phyloP scores from a whole-genome alignment of 2,888 invertebrate species.

The Exephanes ischioxanthus region DNA sequence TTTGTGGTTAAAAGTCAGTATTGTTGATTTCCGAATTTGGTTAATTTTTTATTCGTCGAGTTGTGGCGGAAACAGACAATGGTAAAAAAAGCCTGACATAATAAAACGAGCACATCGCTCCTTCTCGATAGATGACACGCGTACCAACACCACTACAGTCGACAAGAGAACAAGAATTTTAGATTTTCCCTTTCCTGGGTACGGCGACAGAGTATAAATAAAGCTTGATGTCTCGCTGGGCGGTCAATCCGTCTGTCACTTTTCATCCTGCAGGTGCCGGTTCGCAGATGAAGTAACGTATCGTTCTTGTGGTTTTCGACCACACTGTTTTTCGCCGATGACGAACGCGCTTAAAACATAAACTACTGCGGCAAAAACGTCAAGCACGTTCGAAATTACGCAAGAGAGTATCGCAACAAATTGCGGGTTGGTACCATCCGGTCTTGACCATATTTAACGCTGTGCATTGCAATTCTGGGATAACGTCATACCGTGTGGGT shows the following conservation, averaged over 20 bases:
- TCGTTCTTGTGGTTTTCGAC: not conserved
- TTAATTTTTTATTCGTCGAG: too few relatives aligned
- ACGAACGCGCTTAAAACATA: not conserved
- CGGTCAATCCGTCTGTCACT: conserved; percentile 2
- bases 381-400: not conserved
- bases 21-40: too few relatives aligned
- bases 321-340: not conserved
- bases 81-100: conserved; percentile 9
- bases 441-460: not conserved
- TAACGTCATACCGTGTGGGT: not conserved
- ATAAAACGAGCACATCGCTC: not conserved
- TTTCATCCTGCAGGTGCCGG: not conserved
- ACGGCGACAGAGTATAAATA: not conserved
- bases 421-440: not conserved
- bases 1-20: too few relatives aligned
- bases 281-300: not conserved
- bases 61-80: not conserved
- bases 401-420: not conserved
- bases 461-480: not conserved
- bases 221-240: not conserved
- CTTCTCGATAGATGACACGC: not conserved
- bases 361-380: not conserved
- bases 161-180: not conserved
- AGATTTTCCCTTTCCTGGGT: not conserved
- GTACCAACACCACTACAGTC: not conserved